A percentile compares a stretch with the other conserved stretches of the same genome.
phyloP scores from a whole-genome alignment of 2,113 vertebrate genomes.

The Oncorhynchus nerka region DNA sequence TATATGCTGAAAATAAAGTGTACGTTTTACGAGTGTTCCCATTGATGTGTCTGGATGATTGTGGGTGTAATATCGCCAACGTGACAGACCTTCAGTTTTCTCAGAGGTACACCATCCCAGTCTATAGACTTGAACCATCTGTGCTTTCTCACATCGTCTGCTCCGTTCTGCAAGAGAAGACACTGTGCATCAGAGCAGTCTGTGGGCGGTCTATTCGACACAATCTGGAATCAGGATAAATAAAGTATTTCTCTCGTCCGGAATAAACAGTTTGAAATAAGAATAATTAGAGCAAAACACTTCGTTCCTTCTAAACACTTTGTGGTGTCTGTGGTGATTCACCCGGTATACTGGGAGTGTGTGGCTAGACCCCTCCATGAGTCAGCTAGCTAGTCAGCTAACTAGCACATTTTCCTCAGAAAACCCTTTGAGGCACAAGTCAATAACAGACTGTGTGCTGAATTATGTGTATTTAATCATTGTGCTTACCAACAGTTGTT shows the following conservation, averaged over 20 bases:
- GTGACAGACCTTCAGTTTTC: conserved; percentile 82
- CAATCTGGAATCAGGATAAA: conserved; percentile 4
- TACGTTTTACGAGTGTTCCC: no score
- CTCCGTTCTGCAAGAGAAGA: conserved; percentile 82
- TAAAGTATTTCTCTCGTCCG: not conserved
- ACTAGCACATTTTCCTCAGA: not conserved
- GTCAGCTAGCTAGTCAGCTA: not conserved
- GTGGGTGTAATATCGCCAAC: not conserved
- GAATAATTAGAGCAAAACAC: not conserved
- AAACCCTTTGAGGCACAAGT: not conserved
- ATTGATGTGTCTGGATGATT: not conserved
- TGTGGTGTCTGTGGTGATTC: not conserved
- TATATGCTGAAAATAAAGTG: no score
- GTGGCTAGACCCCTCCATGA: not conserved
- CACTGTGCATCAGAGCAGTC: no score
- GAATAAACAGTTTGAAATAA: no score
- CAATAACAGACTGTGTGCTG: not conserved
- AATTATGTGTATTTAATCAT: conserved; percentile 5
- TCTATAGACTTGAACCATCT: conserved; percentile 91
- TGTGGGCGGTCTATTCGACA: no score
- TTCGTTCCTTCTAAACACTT: not conserved
- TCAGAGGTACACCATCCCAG: conserved; percentile 87
- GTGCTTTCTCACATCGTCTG: conserved; percentile 90
- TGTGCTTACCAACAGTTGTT: not conserved
- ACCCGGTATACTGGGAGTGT: not conserved